A percentile compares a stretch with the other conserved stretches of the same genome.
Conservation (phyloP, 2,113 vertebrate species). For the Bombycilla garrulus region DNA sequence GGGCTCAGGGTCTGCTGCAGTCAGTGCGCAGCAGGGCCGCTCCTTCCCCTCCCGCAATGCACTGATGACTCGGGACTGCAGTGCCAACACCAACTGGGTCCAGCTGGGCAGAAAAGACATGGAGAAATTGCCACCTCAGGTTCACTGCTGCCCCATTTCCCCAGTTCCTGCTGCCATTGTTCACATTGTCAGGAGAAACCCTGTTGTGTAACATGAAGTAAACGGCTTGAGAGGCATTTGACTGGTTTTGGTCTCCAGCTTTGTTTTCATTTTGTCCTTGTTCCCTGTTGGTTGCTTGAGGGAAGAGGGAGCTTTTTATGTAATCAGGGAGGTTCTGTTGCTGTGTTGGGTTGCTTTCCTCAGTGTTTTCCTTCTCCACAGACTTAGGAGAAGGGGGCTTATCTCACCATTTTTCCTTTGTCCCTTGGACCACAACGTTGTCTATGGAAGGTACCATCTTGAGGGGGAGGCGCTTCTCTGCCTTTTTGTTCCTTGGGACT, state of each 20-base stretch:
- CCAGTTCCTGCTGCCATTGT: neutral
- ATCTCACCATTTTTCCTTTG: neutral
- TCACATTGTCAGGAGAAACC: neutral
- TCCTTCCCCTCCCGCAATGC: neutral
- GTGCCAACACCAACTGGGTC: neutral
- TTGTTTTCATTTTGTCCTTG: neutral
- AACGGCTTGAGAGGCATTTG: neutral
- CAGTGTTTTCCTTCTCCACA: neutral
- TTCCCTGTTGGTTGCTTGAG: neutral
- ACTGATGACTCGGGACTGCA: neutral
- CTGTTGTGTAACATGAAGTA: neutral
- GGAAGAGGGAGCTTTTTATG: neutral
- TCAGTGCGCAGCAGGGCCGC: accelerated
- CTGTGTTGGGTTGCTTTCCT: neutral
- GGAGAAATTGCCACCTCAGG: too few relatives aligned
- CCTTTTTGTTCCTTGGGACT: neutral
- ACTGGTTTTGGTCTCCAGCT: neutral
- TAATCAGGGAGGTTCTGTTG: neutral
- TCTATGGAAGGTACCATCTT: neutral
- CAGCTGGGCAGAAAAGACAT: accelerated
- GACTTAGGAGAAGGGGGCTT: neutral
- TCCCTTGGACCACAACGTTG: accelerated
- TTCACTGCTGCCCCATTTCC: too few relatives aligned
- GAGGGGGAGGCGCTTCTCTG: accelerated
- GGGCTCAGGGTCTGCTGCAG: neutral